Conservation (phyloP, 2,797 vertebrate genomes). For the Lacerta viridis region DNA sequence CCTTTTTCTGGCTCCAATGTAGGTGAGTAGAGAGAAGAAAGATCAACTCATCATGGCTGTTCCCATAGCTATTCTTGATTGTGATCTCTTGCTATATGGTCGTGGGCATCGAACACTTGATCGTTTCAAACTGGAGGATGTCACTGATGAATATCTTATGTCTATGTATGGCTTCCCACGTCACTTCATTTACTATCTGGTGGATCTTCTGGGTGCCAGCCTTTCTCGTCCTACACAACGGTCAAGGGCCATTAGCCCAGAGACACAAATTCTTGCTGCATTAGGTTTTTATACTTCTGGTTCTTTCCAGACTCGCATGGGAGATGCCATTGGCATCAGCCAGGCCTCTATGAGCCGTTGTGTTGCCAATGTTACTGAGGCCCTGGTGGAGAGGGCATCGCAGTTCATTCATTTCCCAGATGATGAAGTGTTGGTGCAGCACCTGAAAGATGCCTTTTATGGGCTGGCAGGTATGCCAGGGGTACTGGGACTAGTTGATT, state of each 20-base stretch:
- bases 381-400: slow-evolving; percentile 91
- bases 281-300: slow-evolving; percentile 96
- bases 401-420: slow-evolving; percentile 90
- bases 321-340: slow-evolving; percentile 96
- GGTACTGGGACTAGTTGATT: slow-evolving; percentile 93
- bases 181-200: slow-evolving; percentile 93
- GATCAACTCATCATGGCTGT: slow-evolving; percentile 85
- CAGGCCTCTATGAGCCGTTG: slow-evolving; percentile 98
- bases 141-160: slow-evolving; percentile 90
- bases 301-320: slow-evolving; percentile 97
- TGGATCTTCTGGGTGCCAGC: slow-evolving; percentile 90
- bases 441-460: slow-evolving; percentile 91
- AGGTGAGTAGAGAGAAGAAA: slow-evolving; percentile 38
- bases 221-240: slow-evolving; percentile 92
- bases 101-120: slow-evolving; percentile 94
- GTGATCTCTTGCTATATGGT: slow-evolving; percentile 93
- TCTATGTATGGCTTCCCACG: slow-evolving; percentile 93
- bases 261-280: slow-evolving; percentile 95
- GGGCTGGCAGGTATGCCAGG: slow-evolving; percentile 92
- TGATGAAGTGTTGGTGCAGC: slow-evolving; percentile 84
- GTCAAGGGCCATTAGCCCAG: slow-evolving; percentile 95
- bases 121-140: slow-evolving; percentile 92
- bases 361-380: slow-evolving; percentile 94
- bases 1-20: slow-evolving; percentile 30
- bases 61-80: slow-evolving; percentile 92